Base-by-base conservation (phyloP, 92 coral and sea anemone species). In the Bergia sp. region DNA sequence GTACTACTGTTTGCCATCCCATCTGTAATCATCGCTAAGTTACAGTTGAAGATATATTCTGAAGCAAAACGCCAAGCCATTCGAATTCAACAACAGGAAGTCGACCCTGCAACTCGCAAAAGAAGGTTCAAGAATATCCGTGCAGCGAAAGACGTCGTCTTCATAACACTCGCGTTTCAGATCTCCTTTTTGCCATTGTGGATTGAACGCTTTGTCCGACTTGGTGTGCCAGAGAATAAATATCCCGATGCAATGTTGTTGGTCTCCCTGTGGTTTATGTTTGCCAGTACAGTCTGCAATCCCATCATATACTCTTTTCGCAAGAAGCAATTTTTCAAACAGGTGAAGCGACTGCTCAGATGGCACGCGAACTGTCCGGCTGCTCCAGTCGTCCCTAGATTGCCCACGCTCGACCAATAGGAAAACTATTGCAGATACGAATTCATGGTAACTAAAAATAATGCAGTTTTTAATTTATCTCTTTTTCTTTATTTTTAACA, bases 31-130 rank as follows among this genome's bases (percentile, higher is more conserved):
- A 79, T 79, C 40, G 29, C 29, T 29, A 29, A 29, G 29, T 29
- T 29, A 29, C 29, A 29, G 29, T 29, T 29, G 29, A 29, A 57
- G 4, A 57, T 79, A 4, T 79, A 79, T n/a, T 2, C 23, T 15
- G 83, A 79, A 37, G 83, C 83, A 5, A 79, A 36, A 2, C 83
- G 83, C 43, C 83, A 79, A 15, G 69, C 83, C 38, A 21, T 47
- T 13, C 47, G 38, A 0, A 75, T 75, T 5, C 79, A 42, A 39
- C 3, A 43, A 11, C 41, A 50, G 10, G 67, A 53, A 29, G 66
- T 4, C 4, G 8, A 37, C 37, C 1, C 16, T 15, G 42, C 11
- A 23, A 11, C 38, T 3, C 66, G 66, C 29, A 79, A 37, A 53
- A 37, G 50, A 15, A 9, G 8, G 41, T 29, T 44, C 8, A 29